Conservation (phyloP, 2,888 invertebrate species). For the Chymomyza fuscimana region DNA sequence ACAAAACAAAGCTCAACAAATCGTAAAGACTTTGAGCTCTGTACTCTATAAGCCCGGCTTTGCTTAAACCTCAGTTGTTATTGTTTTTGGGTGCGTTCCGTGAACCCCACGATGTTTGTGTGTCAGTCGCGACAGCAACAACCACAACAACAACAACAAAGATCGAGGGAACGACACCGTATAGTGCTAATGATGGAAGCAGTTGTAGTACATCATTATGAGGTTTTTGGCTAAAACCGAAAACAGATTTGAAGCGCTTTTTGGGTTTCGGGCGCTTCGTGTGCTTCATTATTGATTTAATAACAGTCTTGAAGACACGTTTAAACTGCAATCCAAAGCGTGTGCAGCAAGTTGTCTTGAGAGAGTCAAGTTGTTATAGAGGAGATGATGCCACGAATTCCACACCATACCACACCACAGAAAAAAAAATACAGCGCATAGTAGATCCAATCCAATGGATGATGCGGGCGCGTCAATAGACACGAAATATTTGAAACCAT, state of each 20-base stretch:
- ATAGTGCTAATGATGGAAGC: slow-evolving; percentile 68
- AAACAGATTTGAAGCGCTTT: slow-evolving; percentile 18
- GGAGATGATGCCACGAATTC: slow-evolving; percentile 63
- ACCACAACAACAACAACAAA: slow-evolving; percentile 19
- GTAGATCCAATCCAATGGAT: not conserved
- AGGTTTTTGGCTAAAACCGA: slow-evolving; percentile 22
- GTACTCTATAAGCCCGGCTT: slow-evolving; percentile 54
- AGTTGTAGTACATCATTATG: slow-evolving; percentile 34
- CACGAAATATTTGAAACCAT: slow-evolving; percentile 3
- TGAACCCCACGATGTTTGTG: slow-evolving; percentile 80
- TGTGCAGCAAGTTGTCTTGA: slow-evolving; percentile 32
- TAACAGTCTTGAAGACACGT: slow-evolving; percentile 74
- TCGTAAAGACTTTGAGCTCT: slow-evolving; percentile 5
- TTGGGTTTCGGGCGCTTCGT: slow-evolving; percentile 61
- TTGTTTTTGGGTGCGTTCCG: slow-evolving; percentile 80
- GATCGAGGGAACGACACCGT: slow-evolving; percentile 21
- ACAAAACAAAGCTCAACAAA: slow-evolving; percentile 16
- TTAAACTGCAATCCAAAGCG: slow-evolving; percentile 58
- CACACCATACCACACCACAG: slow-evolving; percentile 47
- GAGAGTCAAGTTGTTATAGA: slow-evolving; percentile 38
- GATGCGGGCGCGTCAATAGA: not conserved
- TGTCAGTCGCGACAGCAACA: slow-evolving; percentile 65
- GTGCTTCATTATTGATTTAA: slow-evolving; percentile 78
- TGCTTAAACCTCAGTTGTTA: slow-evolving; percentile 16
- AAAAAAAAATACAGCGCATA: too few relatives aligned